phyloP scores from a whole-genome alignment of 1,140 invertebrate genomes.

The Campoletis sonorensis region DNA sequence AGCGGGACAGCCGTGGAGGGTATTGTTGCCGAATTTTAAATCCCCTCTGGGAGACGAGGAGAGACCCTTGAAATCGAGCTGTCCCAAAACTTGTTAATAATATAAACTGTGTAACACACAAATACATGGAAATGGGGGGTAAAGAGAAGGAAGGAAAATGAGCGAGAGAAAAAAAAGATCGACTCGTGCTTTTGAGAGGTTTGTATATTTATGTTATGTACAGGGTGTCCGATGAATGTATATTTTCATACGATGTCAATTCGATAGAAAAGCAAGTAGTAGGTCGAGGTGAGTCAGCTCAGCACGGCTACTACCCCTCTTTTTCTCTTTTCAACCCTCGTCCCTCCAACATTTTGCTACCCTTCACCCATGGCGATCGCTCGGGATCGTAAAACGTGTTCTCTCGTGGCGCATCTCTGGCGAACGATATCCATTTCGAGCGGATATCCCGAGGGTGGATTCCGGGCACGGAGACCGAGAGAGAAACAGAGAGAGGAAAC shows the following conservation, averaged over 20 bases:
- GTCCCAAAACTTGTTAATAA: slow-evolving; percentile 34
- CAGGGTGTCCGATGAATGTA: too few species aligned
- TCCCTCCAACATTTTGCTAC: neutral
- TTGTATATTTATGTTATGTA: too few species aligned
- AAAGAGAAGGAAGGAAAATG: too few species aligned
- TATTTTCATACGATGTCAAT: too few species aligned
- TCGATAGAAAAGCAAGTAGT: too few species aligned
- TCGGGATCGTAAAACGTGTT: neutral
- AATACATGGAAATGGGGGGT: neutral
- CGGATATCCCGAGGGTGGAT: slow-evolving; percentile 64
- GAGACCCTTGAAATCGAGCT: slow-evolving; percentile 28
- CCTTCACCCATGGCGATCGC: neutral
- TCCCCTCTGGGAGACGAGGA: slow-evolving; percentile 19
- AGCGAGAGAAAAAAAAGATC: too few species aligned
- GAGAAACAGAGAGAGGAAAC: slow-evolving; percentile 35
- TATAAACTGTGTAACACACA: neutral
- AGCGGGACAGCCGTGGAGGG: neutral
- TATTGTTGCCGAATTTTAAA: slow-evolving; percentile 18
- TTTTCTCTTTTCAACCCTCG: neutral
- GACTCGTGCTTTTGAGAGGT: too few species aligned
- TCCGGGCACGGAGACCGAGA: slow-evolving; percentile 61
- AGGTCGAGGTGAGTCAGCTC: too few species aligned
- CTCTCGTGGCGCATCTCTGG: slow-evolving; percentile 41
- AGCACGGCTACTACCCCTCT: neutral
- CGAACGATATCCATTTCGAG: slow-evolving; percentile 66